Evolutionary conservation across 2,888 invertebrate genomes (phyloP), one percentile per base, ranked within the genome.

Genomic region (Synanthedon vespiformis): DNA sequence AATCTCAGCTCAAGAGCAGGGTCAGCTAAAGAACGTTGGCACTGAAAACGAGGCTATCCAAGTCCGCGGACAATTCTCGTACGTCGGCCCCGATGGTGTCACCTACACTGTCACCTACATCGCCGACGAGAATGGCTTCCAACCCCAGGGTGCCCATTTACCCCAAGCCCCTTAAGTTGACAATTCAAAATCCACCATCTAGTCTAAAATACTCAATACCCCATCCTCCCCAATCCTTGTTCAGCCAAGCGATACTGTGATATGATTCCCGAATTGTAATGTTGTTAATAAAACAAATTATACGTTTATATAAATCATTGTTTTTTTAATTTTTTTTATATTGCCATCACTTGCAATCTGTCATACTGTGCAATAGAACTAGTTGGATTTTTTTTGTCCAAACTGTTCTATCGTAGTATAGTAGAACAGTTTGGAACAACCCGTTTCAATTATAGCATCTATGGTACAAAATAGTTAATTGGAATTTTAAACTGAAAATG

Each of bases 41-140:
- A 61, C 80, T 1, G 84, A 88, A 6, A 71, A 80, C 57, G 88
- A 88, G 56, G 77, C 76, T 11, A 16, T 87, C 1, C 74, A 68
- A 4, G 88, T 90, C 49, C 74, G 77, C n/a, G 90, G 90, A 3
- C 58, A 61, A 52, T 89, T 55, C 82, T 65, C 76, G 5, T 89
- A 89, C 80, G 34, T 63, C 53, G 89, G 73, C 4, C 63, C 70
- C 41, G 88, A 89, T 55, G 89, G 89, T 40, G 63, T 77, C 27
- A 54, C 64, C 51, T 89, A 89, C 80, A 57, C 68, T 14, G 75
- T 90, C 49, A 67, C 52, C 48, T 90, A 89, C 80, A 54, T 74
- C 53, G 89, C 90, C 55, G 77, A 89, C 73, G 82, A 89, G 68
- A 65, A 73, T 56, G 91, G 90, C 11, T 91, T 83, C 87, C 81